Percentiles rank a stretch among this genome's conserved stretches.
phyloP scores from a whole-genome alignment of 2,113 vertebrate genomes.

The Oryzias woworae region DNA sequence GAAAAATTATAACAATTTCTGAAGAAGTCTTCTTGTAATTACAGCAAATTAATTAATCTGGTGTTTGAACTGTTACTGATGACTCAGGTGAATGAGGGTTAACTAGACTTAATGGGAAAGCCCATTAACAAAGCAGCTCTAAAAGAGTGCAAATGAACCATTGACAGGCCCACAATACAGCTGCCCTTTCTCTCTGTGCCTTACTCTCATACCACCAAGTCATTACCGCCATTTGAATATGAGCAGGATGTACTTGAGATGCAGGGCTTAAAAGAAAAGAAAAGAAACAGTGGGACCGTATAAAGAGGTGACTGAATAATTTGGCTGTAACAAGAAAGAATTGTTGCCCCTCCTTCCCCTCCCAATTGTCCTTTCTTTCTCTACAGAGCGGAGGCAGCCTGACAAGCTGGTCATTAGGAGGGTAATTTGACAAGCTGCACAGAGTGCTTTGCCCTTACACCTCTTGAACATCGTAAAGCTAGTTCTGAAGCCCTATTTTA shows the following conservation, averaged over 20 bases:
- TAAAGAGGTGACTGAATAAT: conserved; percentile 58
- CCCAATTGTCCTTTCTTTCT: conserved; percentile 61
- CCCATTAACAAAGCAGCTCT: conserved; percentile 48
- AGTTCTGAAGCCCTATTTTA: conserved; percentile 47
- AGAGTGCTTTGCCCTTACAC: conserved; percentile 62
- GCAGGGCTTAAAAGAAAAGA: conserved; percentile 52
- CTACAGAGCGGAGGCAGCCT: conserved; percentile 49
- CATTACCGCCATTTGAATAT: conserved; percentile 66
- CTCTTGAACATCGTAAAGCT: conserved; percentile 59
- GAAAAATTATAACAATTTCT: conserved; percentile 14
- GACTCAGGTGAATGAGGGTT: conserved; percentile 53
- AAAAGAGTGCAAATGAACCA: conserved; percentile 49
- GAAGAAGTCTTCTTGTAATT: conserved; percentile 35
- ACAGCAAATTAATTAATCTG: conserved; percentile 38
- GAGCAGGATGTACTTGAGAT: conserved; percentile 48
- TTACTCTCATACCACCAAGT: conserved; percentile 35
- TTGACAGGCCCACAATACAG: conserved; percentile 67
- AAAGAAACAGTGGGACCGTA: conserved; percentile 45
- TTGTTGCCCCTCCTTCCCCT: conserved; percentile 41
- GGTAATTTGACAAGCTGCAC: conserved; percentile 70
- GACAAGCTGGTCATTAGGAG: conserved; percentile 72
- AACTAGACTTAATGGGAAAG: conserved; percentile 54
- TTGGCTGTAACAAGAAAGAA: conserved; percentile 66
- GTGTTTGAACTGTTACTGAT: conserved; percentile 44
- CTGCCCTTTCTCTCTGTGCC: conserved; percentile 24